Evolutionary conservation across 2,797 vertebrate species (phyloP).

Genomic region (Avahi laniger): DNA sequence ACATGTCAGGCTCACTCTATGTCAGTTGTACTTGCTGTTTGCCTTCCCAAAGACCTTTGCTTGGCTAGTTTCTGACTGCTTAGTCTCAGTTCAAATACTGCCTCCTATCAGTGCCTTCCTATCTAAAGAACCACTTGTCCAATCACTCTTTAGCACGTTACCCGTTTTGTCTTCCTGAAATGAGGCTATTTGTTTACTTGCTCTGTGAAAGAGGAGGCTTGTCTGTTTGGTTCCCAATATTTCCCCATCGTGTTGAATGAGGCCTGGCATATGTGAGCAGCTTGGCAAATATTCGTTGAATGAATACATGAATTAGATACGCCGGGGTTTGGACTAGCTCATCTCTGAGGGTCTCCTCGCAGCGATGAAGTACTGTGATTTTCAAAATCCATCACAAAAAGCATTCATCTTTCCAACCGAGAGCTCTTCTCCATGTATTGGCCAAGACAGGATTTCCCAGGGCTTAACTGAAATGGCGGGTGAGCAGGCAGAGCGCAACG

Average conservation of each 20-base stretch:
- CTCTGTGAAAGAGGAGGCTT: neutral
- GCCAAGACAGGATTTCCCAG: slow-evolving; percentile 67
- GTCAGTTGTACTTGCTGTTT: neutral
- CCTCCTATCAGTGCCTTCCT: neutral
- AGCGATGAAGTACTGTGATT: slow-evolving; percentile 59
- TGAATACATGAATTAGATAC: slow-evolving; percentile 66
- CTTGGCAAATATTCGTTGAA: slow-evolving; percentile 62
- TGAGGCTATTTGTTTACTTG: slow-evolving; percentile 35
- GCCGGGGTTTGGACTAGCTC: slow-evolving; percentile 41
- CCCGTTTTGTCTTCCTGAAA: neutral
- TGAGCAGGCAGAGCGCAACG: slow-evolving; percentile 47
- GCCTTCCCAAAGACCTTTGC: neutral
- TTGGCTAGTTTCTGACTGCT: neutral
- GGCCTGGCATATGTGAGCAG: slow-evolving; percentile 18
- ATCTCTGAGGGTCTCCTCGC: slow-evolving; percentile 53
- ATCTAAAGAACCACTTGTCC: neutral
- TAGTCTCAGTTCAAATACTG: neutral
- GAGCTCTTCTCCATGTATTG: neutral
- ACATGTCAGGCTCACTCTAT: neutral
- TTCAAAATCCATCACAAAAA: slow-evolving; percentile 60
- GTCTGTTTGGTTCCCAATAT: neutral
- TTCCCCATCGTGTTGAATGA: neutral
- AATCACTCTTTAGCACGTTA: neutral
- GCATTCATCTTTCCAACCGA: slow-evolving; percentile 61
- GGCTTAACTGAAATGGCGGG: slow-evolving; percentile 59